Base-by-base conservation (phyloP, 2,113 vertebrate genomes). In the Heloderma charlesbogerti region DNA sequence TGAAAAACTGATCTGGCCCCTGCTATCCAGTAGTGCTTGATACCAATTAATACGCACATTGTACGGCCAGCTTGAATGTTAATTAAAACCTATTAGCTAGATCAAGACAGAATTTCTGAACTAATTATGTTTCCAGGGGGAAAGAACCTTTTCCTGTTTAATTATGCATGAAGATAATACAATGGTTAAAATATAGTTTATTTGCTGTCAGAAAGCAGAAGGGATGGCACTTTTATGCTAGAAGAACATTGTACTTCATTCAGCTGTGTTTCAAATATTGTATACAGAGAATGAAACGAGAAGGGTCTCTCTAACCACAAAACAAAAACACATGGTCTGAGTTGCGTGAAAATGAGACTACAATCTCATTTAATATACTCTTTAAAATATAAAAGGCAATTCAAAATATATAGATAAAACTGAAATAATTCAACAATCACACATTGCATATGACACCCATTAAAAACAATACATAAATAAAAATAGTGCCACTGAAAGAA, bases 81-180 rank as follows among this genome's bases (percentile, higher is more conserved):
- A 89, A 88, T 88, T 88, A 82, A 82, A 89, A 71, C 43, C 63
- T 89, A 81, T 71, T 71, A 71, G 88, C 88, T 82, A 82, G 63
- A 89, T 82, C 78, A 82, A 89, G 66, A 71, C 78, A 89, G 60
- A 89, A 29, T 71, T 89, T 82, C 79, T 37, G 48, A 89, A 82
- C 66, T 89, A 81, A 89, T 89, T 82, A 71, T 48, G 37, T 34
- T 88, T 79, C 66, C 78, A 54, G 66, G 9, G 48, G 48, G 48
- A 54, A 77, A 87, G 37, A 57, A 77, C 13, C 25, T 69, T 88
- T 88, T 81, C 66, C 77, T 88, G 63, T 81, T 88, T 81, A 88
- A 81, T 88, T 71, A 71, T 88, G 66, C 87, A 81, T 48, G 45
- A 81, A 88, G 78, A 88, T 69, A 88, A 81, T 88, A 88, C 34